Evolutionary conservation across 2,888 invertebrate genomes (phyloP).

Genomic region (Rhabditoides inermis): DNA sequence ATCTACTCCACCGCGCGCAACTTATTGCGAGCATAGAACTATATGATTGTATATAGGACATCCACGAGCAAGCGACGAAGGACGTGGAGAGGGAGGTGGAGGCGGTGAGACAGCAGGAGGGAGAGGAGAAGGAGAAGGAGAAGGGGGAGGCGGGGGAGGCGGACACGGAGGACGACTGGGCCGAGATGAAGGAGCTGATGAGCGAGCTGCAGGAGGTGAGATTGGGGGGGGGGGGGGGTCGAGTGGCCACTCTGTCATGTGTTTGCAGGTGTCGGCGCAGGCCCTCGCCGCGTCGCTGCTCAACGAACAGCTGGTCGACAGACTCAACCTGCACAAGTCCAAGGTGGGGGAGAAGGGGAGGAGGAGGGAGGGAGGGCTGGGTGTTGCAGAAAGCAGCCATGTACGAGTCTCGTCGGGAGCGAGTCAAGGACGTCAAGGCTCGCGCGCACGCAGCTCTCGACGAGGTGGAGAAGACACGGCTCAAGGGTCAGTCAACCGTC

Average conservation of each 20-base stretch:
- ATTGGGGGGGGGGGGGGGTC: conserved; percentile 19
- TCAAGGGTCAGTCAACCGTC: conserved; percentile 1
- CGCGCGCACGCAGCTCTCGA: not conserved
- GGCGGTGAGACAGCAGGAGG: conserved; percentile 9
- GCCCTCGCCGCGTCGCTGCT: conserved; percentile 27
- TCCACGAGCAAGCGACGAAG: conserved; percentile 28
- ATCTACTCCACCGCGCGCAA: no score
- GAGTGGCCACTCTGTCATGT: conserved; percentile 24
- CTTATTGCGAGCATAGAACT: no score
- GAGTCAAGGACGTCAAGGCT: conserved; percentile 16
- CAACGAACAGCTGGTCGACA: conserved; percentile 29
- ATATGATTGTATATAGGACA: no score
- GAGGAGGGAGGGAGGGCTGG: no score
- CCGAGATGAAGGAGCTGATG: conserved; percentile 17
- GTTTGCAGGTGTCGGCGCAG: conserved; percentile 16
- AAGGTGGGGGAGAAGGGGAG: no score
- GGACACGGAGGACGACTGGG: conserved; percentile 5
- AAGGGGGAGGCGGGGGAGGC: conserved; percentile 2
- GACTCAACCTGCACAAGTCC: conserved; percentile 24
- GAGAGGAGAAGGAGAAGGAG: conserved; percentile 5
- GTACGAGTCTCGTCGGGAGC: conserved; percentile 22
- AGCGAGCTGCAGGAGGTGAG: conserved; percentile 20
- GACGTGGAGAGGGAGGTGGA: conserved; percentile 22
- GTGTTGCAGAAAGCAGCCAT: conserved; percentile 21
- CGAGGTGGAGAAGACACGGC: conserved; percentile 2